These are phyloP conservation scores for Hyles euphorbiae DNA, from an alignment of 1,140 invertebrate genomes.

Conservation along the genomic window DNA sequence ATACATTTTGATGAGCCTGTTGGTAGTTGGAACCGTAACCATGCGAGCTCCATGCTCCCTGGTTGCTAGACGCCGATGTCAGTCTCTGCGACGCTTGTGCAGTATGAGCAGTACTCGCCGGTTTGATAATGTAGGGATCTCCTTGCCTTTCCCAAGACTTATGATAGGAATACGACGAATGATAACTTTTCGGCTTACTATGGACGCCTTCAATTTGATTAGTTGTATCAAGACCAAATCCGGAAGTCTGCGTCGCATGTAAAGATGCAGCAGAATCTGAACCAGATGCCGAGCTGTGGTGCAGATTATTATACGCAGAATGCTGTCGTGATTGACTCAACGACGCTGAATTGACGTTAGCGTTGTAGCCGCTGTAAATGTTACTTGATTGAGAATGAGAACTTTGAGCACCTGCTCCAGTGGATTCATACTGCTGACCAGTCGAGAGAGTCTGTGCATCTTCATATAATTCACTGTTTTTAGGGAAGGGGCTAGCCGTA, in stretches of 20 bases:
- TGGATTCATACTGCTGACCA: conserved; percentile 25
- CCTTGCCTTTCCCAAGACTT: conserved; percentile 73
- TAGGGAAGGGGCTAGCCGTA: conserved; percentile 37
- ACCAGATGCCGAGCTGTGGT: conserved; percentile 1
- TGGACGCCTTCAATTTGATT: conserved; percentile 34
- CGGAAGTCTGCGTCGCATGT: conserved; percentile 15
- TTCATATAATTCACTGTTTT: conserved; percentile 54
- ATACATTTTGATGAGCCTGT: conserved; percentile 22
- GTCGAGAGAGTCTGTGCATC: conserved; percentile 30
- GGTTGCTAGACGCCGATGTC: conserved; percentile 32
- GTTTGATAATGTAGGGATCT: conserved; percentile 68
- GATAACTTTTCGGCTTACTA: conserved; percentile 64
- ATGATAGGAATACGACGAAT: conserved; percentile 71
- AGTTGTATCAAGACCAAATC: conserved; percentile 23
- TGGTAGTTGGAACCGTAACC: conserved; percentile 39
- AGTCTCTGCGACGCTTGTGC: conserved; percentile 42
- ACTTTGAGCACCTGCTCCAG: conserved; percentile 27
- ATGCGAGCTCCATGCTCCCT: conserved; percentile 32
- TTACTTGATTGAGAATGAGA: conserved; percentile 25
- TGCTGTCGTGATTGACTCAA: conserved; percentile 31
- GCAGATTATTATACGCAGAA: conserved; percentile 25
- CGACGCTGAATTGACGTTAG: conserved; percentile 25
- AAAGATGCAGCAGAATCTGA: conserved; percentile 12
- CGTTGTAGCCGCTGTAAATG: conserved; percentile 29
- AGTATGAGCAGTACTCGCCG: conserved; percentile 28